phyloP scores from a whole-genome alignment of 2,888 invertebrate genomes.

The Mesorhabditis spiculigera region DNA sequence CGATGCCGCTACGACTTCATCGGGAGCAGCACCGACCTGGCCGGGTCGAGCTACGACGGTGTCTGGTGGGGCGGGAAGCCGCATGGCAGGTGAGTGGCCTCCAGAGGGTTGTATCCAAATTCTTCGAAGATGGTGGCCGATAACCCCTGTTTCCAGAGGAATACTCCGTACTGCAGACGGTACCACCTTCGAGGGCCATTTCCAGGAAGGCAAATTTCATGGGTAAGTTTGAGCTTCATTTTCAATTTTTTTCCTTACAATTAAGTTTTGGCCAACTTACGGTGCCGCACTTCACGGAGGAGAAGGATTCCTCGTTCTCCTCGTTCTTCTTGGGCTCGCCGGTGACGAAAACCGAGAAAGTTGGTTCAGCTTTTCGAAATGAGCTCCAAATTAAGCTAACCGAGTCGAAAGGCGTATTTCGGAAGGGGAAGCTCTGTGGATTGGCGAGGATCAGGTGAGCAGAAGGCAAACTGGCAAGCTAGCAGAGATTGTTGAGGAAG shows the following conservation, averaged over 20 bases:
- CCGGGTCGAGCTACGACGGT: slow-evolving; percentile 76
- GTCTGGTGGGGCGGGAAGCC: slow-evolving; percentile 79
- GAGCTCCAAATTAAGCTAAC: not conserved
- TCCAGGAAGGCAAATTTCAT: not conserved
- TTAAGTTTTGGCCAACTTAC: slow-evolving; percentile 63
- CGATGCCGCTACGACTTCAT: not conserved
- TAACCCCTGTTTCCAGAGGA: not conserved
- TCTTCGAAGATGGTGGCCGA: not conserved
- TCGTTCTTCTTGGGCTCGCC: slow-evolving; percentile 16
- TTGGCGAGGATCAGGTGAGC: slow-evolving; percentile 71
- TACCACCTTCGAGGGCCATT: not conserved
- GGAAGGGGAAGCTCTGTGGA: slow-evolving; percentile 74
- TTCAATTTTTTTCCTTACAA: slow-evolving; percentile 9
- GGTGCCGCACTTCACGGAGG: slow-evolving; percentile 80
- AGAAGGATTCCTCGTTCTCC: slow-evolving; percentile 61
- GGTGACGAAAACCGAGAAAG: not conserved
- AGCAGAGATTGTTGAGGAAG: not conserved
- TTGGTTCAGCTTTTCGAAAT: not conserved
- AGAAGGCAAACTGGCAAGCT: not conserved
- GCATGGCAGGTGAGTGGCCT: slow-evolving; percentile 68
- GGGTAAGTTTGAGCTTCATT: not conserved
- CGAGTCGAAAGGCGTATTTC: slow-evolving; percentile 19
- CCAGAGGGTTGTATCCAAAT: slow-evolving; percentile 40
- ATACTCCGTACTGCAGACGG: not conserved
- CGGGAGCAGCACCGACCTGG: not conserved